Evolutionary conservation across 2,113 vertebrate genomes (phyloP).

Genomic region (Neoarius graeffei): DNA sequence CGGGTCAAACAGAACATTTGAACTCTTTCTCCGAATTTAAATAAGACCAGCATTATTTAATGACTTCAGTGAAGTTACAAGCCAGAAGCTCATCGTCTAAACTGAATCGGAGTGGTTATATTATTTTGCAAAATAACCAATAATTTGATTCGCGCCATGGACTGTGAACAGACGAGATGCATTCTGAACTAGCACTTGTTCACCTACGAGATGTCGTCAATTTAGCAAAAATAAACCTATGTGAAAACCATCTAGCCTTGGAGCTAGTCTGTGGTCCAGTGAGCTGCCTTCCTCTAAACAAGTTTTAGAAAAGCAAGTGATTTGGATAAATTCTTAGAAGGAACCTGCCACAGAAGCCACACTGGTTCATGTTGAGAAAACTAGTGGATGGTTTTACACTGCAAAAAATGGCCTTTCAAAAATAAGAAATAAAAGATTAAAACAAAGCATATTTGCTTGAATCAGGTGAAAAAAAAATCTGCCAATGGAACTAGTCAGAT

Average conservation of each 20-base stretch:
- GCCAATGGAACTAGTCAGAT: no score
- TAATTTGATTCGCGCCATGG: no score
- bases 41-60: not conserved
- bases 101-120: not conserved
- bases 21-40: not conserved
- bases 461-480: no score
- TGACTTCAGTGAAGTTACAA: not conserved
- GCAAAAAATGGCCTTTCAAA: no score
- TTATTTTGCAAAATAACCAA: not conserved
- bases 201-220: not conserved
- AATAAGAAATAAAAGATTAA: no score
- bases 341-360: not conserved
- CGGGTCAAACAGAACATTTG: not conserved
- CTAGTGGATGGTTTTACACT: no score
- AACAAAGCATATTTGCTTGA: no score
- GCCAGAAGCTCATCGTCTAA: not conserved
- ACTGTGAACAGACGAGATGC: not conserved
- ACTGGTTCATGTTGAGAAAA: not conserved
- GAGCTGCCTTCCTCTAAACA: not conserved
- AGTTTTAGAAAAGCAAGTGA: not conserved
- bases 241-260: not conserved
- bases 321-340: not conserved
- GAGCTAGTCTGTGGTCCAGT: not conserved
- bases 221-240: not conserved
- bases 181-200: not conserved